These are phyloP conservation scores for Ethmia dodecea DNA, from an alignment of 2,888 invertebrate species.

Conservation along the genomic window DNA sequence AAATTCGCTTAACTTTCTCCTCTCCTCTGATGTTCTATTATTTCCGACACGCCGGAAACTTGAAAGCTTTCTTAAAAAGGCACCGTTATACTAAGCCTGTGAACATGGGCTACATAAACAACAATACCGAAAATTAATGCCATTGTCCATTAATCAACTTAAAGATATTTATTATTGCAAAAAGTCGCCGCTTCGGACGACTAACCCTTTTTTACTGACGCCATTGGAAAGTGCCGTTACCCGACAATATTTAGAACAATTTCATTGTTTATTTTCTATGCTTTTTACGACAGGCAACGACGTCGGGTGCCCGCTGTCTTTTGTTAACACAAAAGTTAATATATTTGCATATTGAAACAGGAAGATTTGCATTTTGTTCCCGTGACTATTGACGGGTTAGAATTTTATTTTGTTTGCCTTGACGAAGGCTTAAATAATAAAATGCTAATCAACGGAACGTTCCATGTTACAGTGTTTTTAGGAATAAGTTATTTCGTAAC, in stretches of 20 bases:
- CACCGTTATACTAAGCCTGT: conserved; percentile 31
- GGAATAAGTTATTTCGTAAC: background rate
- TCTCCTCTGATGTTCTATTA: too few species aligned
- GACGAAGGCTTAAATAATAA: conserved; percentile 29
- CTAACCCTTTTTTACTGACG: conserved; percentile 60
- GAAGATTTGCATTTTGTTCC: conserved; percentile 61
- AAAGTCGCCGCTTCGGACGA: conserved; percentile 44
- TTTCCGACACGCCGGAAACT: too few species aligned
- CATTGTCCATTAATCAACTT: conserved; percentile 66
- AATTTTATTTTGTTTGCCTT: conserved; percentile 32
- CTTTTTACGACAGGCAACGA: conserved; percentile 58
- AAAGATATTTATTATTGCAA: conserved; percentile 58
- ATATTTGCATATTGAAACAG: conserved; percentile 65
- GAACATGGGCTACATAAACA: conserved; percentile 38
- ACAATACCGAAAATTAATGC: conserved; percentile 46
- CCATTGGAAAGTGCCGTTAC: conserved; percentile 45
- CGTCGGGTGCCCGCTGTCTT: conserved; percentile 39
- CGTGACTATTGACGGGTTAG: conserved; percentile 39
- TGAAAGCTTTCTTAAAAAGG: conserved; percentile 23
- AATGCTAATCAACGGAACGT: conserved; percentile 53
- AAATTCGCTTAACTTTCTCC: too few species aligned
- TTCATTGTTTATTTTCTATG: conserved; percentile 51
- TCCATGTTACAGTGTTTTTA: conserved; percentile 25
- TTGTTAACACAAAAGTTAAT: conserved; percentile 47
- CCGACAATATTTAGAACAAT: conserved; percentile 56